Evolutionary conservation across 2,113 vertebrate species (phyloP), one percentile per base, ranked within the genome.

Genomic region (Hydrochoerus hydrochaeris): DNA sequence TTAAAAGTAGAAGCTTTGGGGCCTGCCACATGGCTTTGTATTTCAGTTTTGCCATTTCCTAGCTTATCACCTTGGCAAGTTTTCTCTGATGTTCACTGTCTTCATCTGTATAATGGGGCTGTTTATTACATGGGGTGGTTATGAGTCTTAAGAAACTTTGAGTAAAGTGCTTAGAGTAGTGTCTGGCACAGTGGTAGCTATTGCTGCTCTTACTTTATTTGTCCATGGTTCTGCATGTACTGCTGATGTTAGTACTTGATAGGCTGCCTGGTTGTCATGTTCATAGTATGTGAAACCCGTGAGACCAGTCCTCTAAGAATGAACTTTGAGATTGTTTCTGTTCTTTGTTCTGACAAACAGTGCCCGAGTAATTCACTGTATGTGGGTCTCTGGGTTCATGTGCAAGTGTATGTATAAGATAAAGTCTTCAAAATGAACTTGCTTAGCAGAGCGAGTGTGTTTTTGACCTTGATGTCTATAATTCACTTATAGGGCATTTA

Each of bases 61-160:
- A 69, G 69, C 58, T 65, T 54, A 35, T 92, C 85, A 63, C 10
- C 16, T 75, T 77, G 54, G 41, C 12, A 13, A 65, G 52, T n/a
- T 84, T 87, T 77, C 38, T 65, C 26, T 94, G 35, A 41, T 32
- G 30, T 30, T 83, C 49, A 4, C 24, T 58, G 41, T 93, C 85
- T 88, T 87, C 38, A 14, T 49, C 85, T 88, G 13, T 91, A 87
- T 85, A 94, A 38, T 65, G 44, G 60, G 75, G 41, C 12, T 88
- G 5, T 20, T 77, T 85, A 13, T 26, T 82, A 20, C 44, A 20
- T 9, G 11, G n/a, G 9, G 44, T 65, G 49, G 57, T 12, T 60
- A 11, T 35, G 22, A 69, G 54, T 49, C 57, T 85, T 69, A 12
- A 14, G 89, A 84, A 44, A 71, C n/a, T 11, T 46, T 20, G 0